Evolutionary conservation across 92 coral and sea anemone genomes (phyloP).

Genomic region (Actinostola sp.): DNA sequence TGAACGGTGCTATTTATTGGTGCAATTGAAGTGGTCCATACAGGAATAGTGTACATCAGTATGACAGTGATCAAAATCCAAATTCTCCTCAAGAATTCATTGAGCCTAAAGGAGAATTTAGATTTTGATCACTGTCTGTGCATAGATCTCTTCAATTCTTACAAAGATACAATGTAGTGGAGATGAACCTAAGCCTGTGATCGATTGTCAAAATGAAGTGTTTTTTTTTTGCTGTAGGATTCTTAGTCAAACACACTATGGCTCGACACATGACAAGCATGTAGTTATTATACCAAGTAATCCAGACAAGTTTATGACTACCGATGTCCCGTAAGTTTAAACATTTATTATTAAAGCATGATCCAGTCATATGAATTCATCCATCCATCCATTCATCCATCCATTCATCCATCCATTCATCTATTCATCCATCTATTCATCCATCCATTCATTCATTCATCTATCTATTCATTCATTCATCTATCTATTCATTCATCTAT

Average conservation of each 20-base stretch:
- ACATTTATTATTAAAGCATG: background rate
- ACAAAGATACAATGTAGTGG: background rate
- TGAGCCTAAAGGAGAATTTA: too few species aligned
- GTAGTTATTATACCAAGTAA: conserved; percentile 80
- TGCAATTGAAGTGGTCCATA: too few species aligned
- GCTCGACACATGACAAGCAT: conserved; percentile 84
- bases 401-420: background rate
- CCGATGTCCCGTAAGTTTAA: conserved; percentile 92
- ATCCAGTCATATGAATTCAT: background rate
- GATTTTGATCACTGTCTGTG: background rate
- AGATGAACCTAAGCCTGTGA: too few species aligned
- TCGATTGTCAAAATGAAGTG: background rate
- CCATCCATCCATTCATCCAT: background rate
- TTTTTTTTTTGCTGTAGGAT: conserved; percentile 47
- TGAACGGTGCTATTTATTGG: too few species aligned
- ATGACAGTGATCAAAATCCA: background rate
- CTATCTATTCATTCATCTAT: background rate
- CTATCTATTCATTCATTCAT: background rate
- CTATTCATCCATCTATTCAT: background rate
- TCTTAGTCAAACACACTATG: conserved; percentile 85
- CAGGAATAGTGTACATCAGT: too few species aligned
- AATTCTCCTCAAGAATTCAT: too few species aligned
- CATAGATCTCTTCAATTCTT: background rate
- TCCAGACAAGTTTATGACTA: conserved; percentile 77
- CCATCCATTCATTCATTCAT: background rate